Base-by-base conservation (phyloP, 2,888 invertebrate species). In the Aquatica leii region DNA sequence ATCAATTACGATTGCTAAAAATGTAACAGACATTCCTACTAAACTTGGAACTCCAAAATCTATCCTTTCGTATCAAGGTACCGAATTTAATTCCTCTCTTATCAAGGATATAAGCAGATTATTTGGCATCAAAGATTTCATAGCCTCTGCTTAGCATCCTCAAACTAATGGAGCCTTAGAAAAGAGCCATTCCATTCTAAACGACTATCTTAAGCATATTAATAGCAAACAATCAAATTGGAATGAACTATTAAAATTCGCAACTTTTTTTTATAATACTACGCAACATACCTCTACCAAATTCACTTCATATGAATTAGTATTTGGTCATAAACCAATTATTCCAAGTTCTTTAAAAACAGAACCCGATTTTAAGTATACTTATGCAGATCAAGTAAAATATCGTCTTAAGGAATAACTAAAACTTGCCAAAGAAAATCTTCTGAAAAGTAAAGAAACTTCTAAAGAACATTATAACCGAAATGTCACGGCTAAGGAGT, bases 261-360 rank as follows among this genome's bases (percentile, higher is more conserved):
- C 37, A 9, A 37, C 37, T 59, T 72, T 75, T 48, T 66, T 68
- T 0, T 74, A 74, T 53, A 73, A 74, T 34, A 71, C 71, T 1
- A 67, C 71, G 2, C 65, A 69, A 0, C 76, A 78, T 60, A 62
- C 65, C 12, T 61, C 71, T 2, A 76, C 74, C 0, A 69, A 68
- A 12, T 75, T 62, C 40, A 69, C 73, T 1, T 74, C 76, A n/a
- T 73, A 72, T 50, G 74, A 76, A 69, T 48, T 76, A 49, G 51
- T 76, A n/a, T 74, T 74, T 59, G 74, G 74, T 41, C 40, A 61
- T 35, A 66, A 69, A 65, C 55, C 71, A 8, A 48, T 54, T 17
- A 20, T 73, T 8, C 72, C 70, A 34, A 37, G 37, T 37, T 37
- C 37, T 37, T 2, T 37, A 37, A 5, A 9, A 37, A 5, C 37